These are phyloP conservation scores for Callyntrura sp. DNA, from an alignment of 2,888 invertebrate species.

Conservation along the genomic window DNA sequence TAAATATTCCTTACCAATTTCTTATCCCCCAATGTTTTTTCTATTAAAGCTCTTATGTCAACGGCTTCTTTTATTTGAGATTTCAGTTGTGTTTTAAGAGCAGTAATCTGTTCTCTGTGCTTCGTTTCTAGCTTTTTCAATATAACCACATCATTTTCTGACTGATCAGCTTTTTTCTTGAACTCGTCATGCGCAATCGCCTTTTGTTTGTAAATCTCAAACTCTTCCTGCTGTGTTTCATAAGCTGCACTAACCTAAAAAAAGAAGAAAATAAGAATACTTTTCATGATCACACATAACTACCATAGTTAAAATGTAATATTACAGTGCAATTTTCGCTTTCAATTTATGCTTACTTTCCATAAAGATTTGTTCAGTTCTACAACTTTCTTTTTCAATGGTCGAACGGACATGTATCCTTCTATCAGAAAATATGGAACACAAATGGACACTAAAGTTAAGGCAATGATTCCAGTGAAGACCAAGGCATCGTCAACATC, in stretches of 20 bases:
- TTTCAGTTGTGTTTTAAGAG: slow-evolving; percentile 80
- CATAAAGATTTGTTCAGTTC: slow-evolving; percentile 83
- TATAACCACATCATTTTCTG: slow-evolving; percentile 81
- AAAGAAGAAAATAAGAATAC: slow-evolving; percentile 20
- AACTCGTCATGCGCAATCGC: slow-evolving; percentile 83
- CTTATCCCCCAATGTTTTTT: slow-evolving; percentile 78
- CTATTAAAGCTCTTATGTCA: slow-evolving; percentile 79
- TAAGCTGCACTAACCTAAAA: slow-evolving; percentile 82
- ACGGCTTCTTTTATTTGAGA: slow-evolving; percentile 78
- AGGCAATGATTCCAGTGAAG: slow-evolving; percentile 83
- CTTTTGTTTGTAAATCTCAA: slow-evolving; percentile 83
- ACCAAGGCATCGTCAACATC: slow-evolving; percentile 83
- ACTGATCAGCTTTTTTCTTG: slow-evolving; percentile 80
- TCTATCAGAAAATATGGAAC: slow-evolving; percentile 83
- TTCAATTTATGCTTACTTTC: too few relatives aligned
- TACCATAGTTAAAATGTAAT: background rate
- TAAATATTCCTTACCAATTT: slow-evolving; percentile 78
- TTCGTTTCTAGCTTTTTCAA: slow-evolving; percentile 81
- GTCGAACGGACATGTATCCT: slow-evolving; percentile 79
- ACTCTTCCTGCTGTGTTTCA: slow-evolving; percentile 84
- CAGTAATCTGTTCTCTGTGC: slow-evolving; percentile 81
- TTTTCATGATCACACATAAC: background rate
- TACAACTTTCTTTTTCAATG: slow-evolving; percentile 83
- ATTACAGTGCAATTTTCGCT: too few relatives aligned
- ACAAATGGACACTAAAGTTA: slow-evolving; percentile 83